Conservation (phyloP, 2,113 vertebrate species). For the Pungitius pungitius region DNA sequence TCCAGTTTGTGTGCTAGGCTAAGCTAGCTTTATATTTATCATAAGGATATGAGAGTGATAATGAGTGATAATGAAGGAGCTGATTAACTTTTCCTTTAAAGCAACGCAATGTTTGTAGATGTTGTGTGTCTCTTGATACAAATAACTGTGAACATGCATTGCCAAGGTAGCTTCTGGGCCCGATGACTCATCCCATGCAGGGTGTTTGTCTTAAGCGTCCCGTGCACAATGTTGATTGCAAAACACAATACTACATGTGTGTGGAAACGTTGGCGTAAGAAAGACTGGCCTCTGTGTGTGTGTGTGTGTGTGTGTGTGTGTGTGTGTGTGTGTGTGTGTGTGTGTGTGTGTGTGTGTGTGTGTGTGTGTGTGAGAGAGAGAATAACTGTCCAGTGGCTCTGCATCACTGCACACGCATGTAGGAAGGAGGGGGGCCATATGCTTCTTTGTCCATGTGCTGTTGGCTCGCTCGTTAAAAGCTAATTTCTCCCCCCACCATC, state of each 20-base stretch:
- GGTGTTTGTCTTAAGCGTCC: background rate
- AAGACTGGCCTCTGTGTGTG: background rate
- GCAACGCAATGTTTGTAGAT: background rate
- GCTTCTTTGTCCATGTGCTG: constrained; percentile 47
- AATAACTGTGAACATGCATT: background rate
- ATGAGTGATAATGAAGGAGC: background rate
- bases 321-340: background rate
- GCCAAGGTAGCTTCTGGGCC: background rate
- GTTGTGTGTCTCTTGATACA: background rate
- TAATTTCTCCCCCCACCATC: constrained; percentile 44
- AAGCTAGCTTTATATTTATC: background rate
- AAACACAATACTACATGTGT: background rate
- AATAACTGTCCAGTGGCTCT: constrained; percentile 22
- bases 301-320: constrained; percentile 1
- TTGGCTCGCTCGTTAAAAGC: constrained; percentile 48
- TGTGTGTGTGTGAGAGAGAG: background rate
- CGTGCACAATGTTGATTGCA: background rate
- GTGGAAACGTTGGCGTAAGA: constrained; percentile 10
- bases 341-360: background rate
- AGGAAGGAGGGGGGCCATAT: constrained; percentile 22
- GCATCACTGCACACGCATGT: constrained; percentile 15
- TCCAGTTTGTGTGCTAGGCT: background rate
- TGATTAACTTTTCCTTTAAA: background rate
- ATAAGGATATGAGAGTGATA: background rate
- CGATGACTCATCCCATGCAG: background rate